Evolutionary conservation across 2,888 invertebrate genomes (phyloP), one percentile per base, ranked within the genome.

Genomic region (Polylopha cassiicola): DNA sequence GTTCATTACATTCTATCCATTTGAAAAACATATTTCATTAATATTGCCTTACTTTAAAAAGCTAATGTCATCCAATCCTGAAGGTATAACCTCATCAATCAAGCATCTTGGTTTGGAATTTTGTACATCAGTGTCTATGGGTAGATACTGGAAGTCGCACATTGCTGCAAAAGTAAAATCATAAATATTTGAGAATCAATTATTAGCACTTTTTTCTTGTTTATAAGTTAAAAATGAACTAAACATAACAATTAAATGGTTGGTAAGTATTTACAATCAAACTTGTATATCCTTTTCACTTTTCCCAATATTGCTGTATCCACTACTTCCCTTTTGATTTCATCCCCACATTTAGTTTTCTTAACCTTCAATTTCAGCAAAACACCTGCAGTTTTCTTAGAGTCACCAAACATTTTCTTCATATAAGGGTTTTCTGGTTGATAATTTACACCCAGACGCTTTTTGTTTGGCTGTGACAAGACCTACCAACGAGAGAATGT

Each of bases 71-170:
- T 76, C 75, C 20, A 87, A 50, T 3, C 82, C 87, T 6, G 66
- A 65, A 0, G 94, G 94, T 33, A 92, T 64, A 31, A 94, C 74
- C 33, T 88, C 73, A 21, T 92, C 87, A 51, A 91, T 84, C 23
- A 92, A 77, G 61, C 89, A 91, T 50, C 88, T 80, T 11, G 87
- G 73, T 39, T 81, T 74, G 18, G 70, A 48, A 9, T 66, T 50
- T 6, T 42, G 23, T 3, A 48, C 61, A 46, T 86, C 69, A 47
- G 77, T 71, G 22, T 73, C 72, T 51, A 97, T 81, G 1, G 98
- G 95, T 44, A 98, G 75, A 67, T 92, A 98, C 75, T 98, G 98
- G 72, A 95, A 98, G 75, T 99, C 98, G 68, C 92, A 92, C 61
- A 97, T 79, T 47, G 90, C 95, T 95, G 69, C 17, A 86, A 79